Evolutionary conservation across 1,140 invertebrate genomes (phyloP), one percentile per base, ranked within the genome.

Genomic region (Drosophila fuyamai): DNA sequence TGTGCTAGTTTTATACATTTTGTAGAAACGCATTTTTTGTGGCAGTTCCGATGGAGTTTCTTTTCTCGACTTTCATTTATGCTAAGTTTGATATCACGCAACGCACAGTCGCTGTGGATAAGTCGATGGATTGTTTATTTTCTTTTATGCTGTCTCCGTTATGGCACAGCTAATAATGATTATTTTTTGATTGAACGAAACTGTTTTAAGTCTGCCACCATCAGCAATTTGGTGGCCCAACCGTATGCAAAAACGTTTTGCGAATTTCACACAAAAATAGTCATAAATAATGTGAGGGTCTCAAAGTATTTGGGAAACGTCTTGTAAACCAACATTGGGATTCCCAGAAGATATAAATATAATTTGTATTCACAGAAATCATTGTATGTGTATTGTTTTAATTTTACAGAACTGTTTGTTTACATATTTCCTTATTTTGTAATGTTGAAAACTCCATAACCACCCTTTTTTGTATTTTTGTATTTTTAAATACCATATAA

Each of bases 21-120:
- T 59, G 38, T 60, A 59, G 36, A 68, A 43, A 46, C 23, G 23
- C 23, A 27, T 27, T 48, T 48, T n/a, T 7, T 27, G 46, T 27
- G 44, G 12, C 44, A 10, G 5, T 5, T 1, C 18, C 10, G 23
- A 4, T 2, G 14, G 0, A 10, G 13, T 41, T 43, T 43, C 18
- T 54, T 47, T 59, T 53, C 46, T 38, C 43, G 13, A 51, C 51
- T 76, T 75, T 63, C 71, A 44, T 76, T 65, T 65, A 75, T 76
- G 73, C 53, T 76, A 76, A 73, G 32, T 61, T 53, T 13, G 32
- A 32, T 38, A 68, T 58, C 47, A 77, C 70, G 57, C 48, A 74
- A 73, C 35, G 46, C 12, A 5, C 13, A 29, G 67, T 73, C 23
- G 6, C 7, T 32, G 62, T 32, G 27, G 40, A 65, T 63, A 44